A percentile compares a stretch with the other conserved stretches of the same genome.
Conservation (phyloP, 2,797 vertebrate genomes). For the Ctenosaura bakeri region DNA sequence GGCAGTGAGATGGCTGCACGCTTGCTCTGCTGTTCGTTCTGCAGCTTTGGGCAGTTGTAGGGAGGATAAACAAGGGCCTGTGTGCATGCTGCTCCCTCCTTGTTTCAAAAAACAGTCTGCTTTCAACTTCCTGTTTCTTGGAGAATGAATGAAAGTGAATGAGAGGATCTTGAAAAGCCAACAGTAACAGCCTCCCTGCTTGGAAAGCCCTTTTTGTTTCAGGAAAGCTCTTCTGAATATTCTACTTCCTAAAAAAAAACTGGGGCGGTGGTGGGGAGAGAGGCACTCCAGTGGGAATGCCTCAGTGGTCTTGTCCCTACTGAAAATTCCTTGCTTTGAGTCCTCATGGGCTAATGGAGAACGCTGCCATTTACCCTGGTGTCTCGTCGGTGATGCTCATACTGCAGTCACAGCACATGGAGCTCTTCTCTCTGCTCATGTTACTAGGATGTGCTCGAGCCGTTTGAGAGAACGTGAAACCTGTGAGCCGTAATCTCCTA, state of each 20-base stretch:
- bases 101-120: neutral
- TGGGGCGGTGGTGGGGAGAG: neutral
- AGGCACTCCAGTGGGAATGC: neutral
- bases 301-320: too few species aligned
- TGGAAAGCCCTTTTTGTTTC: neutral
- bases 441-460: neutral
- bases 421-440: neutral
- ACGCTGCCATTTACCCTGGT: neutral
- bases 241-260: neutral
- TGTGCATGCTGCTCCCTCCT: neutral
- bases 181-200: too few species aligned
- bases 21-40: neutral
- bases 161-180: neutral
- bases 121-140: neutral
- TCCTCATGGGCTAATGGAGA: neutral
- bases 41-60: neutral
- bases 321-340: neutral
- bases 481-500: neutral
- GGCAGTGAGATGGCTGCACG: neutral
- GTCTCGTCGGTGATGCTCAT: too few species aligned
- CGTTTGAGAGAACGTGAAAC: neutral
- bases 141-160: neutral
- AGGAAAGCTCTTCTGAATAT: neutral
- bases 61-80: neutral
- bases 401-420: too few species aligned